These are phyloP conservation scores for Helicoverpa armigera DNA, from an alignment of 1,140 invertebrate genomes.

Conservation along the genomic window DNA sequence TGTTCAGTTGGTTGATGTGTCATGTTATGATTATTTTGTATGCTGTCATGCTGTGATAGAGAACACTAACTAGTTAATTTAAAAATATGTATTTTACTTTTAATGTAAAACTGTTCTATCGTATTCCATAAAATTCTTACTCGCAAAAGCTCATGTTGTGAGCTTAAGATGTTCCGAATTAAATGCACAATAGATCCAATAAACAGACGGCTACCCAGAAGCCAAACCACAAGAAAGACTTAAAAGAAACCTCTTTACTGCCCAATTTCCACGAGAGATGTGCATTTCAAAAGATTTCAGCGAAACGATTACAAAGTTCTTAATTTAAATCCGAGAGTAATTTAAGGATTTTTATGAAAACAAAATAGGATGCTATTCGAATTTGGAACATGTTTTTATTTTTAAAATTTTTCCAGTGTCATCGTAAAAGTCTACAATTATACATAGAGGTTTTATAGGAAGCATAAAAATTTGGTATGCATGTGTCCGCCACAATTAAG, in stretches of 20 bases:
- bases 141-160: too few species aligned
- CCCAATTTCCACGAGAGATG: background rate
- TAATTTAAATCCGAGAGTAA: too few species aligned
- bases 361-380: too few species aligned
- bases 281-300: background rate
- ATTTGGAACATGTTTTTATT: too few species aligned
- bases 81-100: too few species aligned
- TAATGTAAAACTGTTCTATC: too few species aligned
- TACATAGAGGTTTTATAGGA: background rate
- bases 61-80: background rate
- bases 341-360: too few species aligned
- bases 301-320: too few species aligned
- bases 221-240: background rate
- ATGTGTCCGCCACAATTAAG: background rate
- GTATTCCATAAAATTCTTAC: too few species aligned
- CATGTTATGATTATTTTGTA: constrained; percentile 29
- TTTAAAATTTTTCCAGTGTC: too few species aligned
- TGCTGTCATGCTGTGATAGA: constrained; percentile 11
- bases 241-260: background rate
- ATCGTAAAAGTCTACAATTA: background rate
- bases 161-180: background rate
- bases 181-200: background rate
- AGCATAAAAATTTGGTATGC: background rate
- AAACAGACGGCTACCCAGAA: background rate
- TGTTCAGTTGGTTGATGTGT: constrained; percentile 54